Evolutionary conservation across 2,797 vertebrate genomes (phyloP), one percentile per base, ranked within the genome.

Genomic region (Acomys russatus): DNA sequence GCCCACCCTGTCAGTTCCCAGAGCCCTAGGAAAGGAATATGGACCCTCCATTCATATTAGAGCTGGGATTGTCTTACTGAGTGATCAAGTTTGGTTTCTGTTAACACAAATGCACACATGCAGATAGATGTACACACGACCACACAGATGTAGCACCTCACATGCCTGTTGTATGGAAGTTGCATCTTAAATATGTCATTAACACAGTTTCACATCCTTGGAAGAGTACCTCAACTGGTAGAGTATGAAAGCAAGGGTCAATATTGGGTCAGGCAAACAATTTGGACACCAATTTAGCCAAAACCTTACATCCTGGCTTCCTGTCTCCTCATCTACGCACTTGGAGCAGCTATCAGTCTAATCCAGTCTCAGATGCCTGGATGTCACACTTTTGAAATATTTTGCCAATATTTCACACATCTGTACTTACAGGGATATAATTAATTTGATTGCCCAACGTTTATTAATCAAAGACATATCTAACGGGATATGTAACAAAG

Each of bases 381-480:
- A 87, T 30, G n/a, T 88, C 38, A 89, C 33, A 30, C 90, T 73
- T 95, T 79, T 86, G 84, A 93, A 95, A 66, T 83, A 86, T 87
- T 89, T 92, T 76, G 70, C 85, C 85, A 71, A 78, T 85, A 35
- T 86, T 54, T 68, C 54, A 74, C 28, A 63, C 54, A 85, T 97
- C 83, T 95, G 87, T 90, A 95, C 79, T 59, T 61, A 71, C n/a
- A 74, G 56, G 74, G 76, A 92, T 92, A 64, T 80, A 85, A 94
- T 95, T 92, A 92, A 94, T 92, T 90, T 71, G 88, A 79, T 92
- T 96, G 94, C 83, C 91, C 74, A 87, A 80, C 92, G 74, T 91
- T 85, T 95, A 95, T 95, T 96, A 96, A 97, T 96, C 94, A 95
- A 97, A 96, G 85, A 90, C 91, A 89, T 89, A 82, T 95, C 94